Conservation (phyloP, 2,113 vertebrate species). For the Serinus canaria region DNA sequence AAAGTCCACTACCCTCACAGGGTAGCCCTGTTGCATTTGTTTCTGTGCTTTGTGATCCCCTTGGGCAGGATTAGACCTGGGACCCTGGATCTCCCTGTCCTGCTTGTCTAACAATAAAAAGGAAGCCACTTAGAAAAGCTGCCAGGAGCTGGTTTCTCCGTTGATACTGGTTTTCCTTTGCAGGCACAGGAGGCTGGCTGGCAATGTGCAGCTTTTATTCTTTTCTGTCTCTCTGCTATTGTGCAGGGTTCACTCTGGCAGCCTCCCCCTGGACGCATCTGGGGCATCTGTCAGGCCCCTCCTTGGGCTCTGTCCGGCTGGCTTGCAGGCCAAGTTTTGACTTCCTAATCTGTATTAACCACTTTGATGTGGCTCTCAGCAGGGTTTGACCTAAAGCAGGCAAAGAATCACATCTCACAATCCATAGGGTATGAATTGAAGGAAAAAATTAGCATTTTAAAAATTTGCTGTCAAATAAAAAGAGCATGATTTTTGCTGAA, state of each 20-base stretch:
- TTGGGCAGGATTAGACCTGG: background rate
- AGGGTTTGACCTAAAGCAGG: background rate
- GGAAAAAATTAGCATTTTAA: background rate
- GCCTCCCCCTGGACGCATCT: background rate
- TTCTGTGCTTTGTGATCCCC: background rate
- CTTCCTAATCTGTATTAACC: constrained; percentile 29
- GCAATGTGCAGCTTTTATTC: background rate
- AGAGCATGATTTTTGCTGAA: background rate
- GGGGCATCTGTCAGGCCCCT: constrained; percentile 4
- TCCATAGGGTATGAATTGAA: background rate
- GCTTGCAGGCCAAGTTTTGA: background rate
- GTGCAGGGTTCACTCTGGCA: background rate
- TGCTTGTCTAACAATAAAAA: background rate
- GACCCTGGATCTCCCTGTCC: background rate
- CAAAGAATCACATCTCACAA: background rate
- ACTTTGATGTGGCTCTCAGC: background rate
- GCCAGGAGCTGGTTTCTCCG: background rate
- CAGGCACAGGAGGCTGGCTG: background rate
- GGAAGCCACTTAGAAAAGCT: background rate
- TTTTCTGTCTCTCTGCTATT: background rate
- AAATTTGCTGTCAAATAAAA: background rate
- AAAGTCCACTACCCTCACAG: background rate
- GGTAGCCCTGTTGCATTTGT: background rate
- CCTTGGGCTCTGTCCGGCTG: background rate
- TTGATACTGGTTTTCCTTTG: background rate